Evolutionary conservation across 1,140 invertebrate species (phyloP), one percentile per base, ranked within the genome.

Genomic region (Pachyrhynchus sulphureomaculatus): DNA sequence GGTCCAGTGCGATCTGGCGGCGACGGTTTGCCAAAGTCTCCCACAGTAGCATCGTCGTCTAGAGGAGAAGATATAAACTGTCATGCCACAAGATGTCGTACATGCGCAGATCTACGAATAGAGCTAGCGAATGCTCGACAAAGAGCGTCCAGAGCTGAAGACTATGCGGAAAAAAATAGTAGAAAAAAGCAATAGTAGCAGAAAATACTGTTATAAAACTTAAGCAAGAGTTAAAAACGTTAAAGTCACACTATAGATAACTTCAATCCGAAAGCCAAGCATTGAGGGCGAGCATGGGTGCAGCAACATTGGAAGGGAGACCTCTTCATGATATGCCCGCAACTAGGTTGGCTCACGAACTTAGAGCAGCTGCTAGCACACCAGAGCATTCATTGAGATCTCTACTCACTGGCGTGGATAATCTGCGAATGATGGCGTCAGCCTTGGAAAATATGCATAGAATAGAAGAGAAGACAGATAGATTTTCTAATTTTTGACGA

Each of bases 381-480:
- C 86, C 86, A 13, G 85, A 88, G 75, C 75, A 80, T 24, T 86
- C 84, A 17, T 73, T 88, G 4, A 87, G 85, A 65, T 84, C 87
- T 79, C 64, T 88, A 29, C 77, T 88, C 68, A 81, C 78, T 33
- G 86, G 86, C 24, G 85, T 87, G 18, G 83, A 84, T 61, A 87
- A 86, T 77, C 73, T 88, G 33, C 77, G 83, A 63, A 77, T 84
- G 57, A 80, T 88, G 67, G 84, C 83, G 10, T 78, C 81, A 29
- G 71, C 80, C 3, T 68, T 86, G 54, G 83, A 84, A 69, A 83
- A 80, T 63, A 70, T 81, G 65, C 77, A 83, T 67, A 78, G 77
- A 64, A 80, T 81, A 75, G 81, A 84, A 65, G 81, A 83, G 68
- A 73, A 72, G 62, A 79, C 77, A 75, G 78, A 81, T 61, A 36